Percentiles rank a stretch among this genome's conserved stretches.
Conservation (phyloP, 2,113 vertebrate genomes). For the Recurvirostra avosetta region DNA sequence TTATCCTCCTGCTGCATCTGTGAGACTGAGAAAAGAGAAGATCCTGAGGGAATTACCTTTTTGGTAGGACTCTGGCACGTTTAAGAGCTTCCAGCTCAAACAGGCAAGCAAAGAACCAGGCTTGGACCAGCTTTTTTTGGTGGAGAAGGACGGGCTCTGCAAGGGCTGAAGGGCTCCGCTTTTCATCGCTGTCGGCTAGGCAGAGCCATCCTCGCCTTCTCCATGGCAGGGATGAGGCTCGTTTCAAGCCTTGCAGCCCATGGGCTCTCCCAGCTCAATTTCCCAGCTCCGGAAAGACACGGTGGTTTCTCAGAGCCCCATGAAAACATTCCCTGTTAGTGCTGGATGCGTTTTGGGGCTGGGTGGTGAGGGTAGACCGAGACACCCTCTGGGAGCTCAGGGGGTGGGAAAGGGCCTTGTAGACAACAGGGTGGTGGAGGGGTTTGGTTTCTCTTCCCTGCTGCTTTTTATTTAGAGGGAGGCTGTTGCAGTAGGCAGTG, state of each 20-base stretch:
- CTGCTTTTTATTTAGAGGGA: background rate
- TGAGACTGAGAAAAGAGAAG: background rate
- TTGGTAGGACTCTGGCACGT: too few species aligned
- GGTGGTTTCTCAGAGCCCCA: background rate
- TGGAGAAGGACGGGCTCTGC: background rate
- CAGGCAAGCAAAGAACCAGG: background rate
- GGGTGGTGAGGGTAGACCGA: fast-evolving
- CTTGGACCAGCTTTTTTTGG: background rate
- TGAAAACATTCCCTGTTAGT: fast-evolving
- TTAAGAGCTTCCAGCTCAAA: background rate
- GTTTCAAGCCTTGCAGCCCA: background rate
- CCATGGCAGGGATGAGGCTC: background rate
- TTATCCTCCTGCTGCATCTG: background rate
- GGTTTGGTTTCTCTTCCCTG: background rate
- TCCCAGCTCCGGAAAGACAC: fast-evolving
- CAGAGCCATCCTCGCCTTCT: background rate
- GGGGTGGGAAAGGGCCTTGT: background rate
- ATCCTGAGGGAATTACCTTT: background rate
- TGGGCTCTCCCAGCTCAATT: background rate
- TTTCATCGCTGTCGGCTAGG: background rate
- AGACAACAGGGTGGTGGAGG: background rate
- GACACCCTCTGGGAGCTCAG: background rate
- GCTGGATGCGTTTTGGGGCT: background rate
- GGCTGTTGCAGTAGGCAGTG: background rate
- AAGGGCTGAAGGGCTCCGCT: background rate